Conservation (phyloP, 2,113 vertebrate genomes). For the Malaclemys terrapin region DNA sequence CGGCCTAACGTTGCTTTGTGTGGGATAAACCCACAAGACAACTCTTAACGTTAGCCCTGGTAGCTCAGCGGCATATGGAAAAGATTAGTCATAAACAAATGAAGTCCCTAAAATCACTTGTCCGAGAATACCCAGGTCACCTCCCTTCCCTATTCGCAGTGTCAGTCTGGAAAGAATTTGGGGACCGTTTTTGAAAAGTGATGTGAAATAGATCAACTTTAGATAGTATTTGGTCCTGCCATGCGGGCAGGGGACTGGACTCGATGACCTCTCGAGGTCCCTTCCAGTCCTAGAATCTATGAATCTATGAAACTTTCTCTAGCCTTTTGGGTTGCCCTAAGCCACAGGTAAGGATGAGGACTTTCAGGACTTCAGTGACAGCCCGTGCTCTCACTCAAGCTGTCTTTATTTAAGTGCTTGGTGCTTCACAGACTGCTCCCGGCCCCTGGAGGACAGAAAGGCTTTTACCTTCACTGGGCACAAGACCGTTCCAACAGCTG, state of each 20-base stretch:
- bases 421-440: conserved; percentile 37
- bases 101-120: not conserved
- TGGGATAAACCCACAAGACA: not conserved
- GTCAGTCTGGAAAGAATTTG: not conserved
- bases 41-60: not conserved
- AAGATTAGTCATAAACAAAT: not conserved
- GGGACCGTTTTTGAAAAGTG: not conserved
- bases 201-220: not conserved
- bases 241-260: too few species aligned
- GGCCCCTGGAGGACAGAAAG: conserved; percentile 27
- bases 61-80: not conserved
- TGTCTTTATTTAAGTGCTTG: conserved; percentile 13
- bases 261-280: too few species aligned
- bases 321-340: not conserved
- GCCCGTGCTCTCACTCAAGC: not conserved
- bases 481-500: conserved; percentile 64
- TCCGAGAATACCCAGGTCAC: not conserved
- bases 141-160: not conserved
- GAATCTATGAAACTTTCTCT: too few species aligned
- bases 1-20: not conserved
- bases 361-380: not conserved
- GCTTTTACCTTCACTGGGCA: conserved; percentile 27
- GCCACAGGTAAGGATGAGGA: fast-evolving
- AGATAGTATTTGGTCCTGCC: too few species aligned
- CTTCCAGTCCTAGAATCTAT: too few species aligned